A percentile compares a stretch with the other conserved stretches of the same genome.
phyloP scores from a whole-genome alignment of 2,797 vertebrate species.

The Schizopygopsis malacanthus region DNA sequence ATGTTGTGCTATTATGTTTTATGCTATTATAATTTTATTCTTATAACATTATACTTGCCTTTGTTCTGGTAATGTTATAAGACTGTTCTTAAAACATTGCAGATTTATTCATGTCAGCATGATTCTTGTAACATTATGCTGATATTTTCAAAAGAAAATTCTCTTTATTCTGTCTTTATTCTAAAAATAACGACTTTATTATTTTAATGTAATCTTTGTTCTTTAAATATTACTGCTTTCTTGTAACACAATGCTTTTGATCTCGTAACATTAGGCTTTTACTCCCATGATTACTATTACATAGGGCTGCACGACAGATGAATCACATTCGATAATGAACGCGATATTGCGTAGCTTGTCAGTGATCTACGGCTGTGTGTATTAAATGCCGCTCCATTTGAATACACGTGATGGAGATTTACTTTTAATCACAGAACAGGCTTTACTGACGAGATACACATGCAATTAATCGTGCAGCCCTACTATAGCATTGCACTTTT shows the following conservation, averaged over 20 bases:
- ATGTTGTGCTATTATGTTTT: too few species aligned
- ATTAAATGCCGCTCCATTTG: too few species aligned
- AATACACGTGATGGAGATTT: too few species aligned
- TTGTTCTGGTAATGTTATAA: not conserved
- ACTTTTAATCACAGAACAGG: too few species aligned
- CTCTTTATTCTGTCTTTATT: not conserved
- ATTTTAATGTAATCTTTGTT: not conserved
- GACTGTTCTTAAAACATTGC: not conserved
- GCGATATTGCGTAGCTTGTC: too few species aligned
- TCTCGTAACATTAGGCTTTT: not conserved
- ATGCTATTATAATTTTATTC: too few species aligned
- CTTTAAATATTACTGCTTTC: not conserved
- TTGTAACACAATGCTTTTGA: not conserved
- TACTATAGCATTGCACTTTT: not conserved
- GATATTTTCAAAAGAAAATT: not conserved
- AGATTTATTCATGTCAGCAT: not conserved
- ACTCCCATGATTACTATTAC: not conserved
- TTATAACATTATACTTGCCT: not conserved
- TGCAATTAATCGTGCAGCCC: too few species aligned
- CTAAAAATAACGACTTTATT: not conserved
- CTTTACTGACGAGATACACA: too few species aligned
- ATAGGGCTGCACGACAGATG: too few species aligned
- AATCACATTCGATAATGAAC: too few species aligned
- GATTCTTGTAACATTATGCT: not conserved
- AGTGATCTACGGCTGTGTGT: too few species aligned